These are phyloP conservation scores for Torymus auratus DNA, from an alignment of 2,888 invertebrate genomes.

Conservation along the genomic window DNA sequence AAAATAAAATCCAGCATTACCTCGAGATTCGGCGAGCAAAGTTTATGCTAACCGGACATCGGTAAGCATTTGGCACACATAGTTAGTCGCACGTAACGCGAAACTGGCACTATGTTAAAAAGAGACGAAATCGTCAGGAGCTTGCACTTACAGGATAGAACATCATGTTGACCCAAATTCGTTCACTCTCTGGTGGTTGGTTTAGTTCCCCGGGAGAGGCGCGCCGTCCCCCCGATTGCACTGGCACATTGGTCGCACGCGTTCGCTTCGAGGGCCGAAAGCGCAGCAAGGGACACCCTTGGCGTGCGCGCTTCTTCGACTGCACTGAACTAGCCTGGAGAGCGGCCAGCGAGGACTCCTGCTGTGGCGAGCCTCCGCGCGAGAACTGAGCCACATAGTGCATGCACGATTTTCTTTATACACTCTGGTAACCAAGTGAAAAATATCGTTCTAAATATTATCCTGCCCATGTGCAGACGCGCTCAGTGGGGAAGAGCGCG, in stretches of 20 bases:
- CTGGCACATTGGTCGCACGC: slow-evolving; percentile 44
- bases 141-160: slow-evolving; percentile 69
- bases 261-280: neutral
- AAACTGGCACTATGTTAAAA: neutral
- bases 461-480: slow-evolving; percentile 61
- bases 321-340: slow-evolving; percentile 18
- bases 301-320: slow-evolving; percentile 6
- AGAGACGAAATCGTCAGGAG: neutral
- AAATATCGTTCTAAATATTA: slow-evolving; percentile 77
- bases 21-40: too few relatives aligned
- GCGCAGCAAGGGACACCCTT: neutral
- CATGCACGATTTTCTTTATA: slow-evolving; percentile 77
- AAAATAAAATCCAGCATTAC: too few relatives aligned
- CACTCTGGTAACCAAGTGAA: slow-evolving; percentile 77
- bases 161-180: slow-evolving; percentile 65
- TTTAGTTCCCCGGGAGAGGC: slow-evolving; percentile 1
- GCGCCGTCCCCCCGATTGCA: slow-evolving; percentile 11
- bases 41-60: too few relatives aligned
- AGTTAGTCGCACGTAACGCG: too few relatives aligned
- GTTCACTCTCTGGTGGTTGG: slow-evolving; percentile 46
- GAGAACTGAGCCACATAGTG: slow-evolving; percentile 76
- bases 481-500: slow-evolving; percentile 64
- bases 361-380: slow-evolving; percentile 66
- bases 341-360: slow-evolving; percentile 51
- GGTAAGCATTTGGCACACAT: too few relatives aligned